Base-by-base conservation (phyloP, 2,888 invertebrate species). In the Dysmachus trigonus region DNA sequence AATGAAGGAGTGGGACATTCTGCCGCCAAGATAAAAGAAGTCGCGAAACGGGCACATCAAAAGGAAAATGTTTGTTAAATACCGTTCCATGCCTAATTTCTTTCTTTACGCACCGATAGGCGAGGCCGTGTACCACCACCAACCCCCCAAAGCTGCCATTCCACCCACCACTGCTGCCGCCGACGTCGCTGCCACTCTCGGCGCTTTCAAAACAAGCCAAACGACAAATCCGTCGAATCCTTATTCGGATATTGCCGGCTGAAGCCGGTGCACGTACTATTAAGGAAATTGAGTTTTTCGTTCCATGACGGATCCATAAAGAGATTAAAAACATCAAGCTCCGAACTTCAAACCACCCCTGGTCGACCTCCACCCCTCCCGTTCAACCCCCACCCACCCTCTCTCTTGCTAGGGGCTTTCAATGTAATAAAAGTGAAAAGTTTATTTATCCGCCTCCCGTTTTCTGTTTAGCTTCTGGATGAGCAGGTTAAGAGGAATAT, bases 271-370 rank as follows among this genome's bases (percentile, higher is more conserved):
- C 41, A 83, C 83, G 85, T 77, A 82, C 87, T 87, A 86, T 87
- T 87, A 87, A 86, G 87, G 87, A 87, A 87, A 87, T 87, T 87
- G 87, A 87, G 86, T 87, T 87, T 86, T 85, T 87, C 87, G 87
- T 87, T 87, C 85, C 86, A 87, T 86, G 86, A 84, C 86, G 86
- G 84, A 79, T 86, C 86, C 87, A 87, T 87, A 87, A 87, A 87
- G 86, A 87, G 87, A 87, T 87, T 87, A 87, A 87, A 87, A 86
- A 87, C 86, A 83, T 74, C 86, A 87, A 86, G 73, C 81, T 79
- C 18, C 53, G 84, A 86, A 87, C 87, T 86, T 87, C 87, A 87
- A 87, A 87, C 79, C 27, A 10, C 38, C 62, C 62, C 31, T n/a
- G n/a, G n/a, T n/a, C n/a, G n/a, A 38, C 76, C n/a, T 30, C 35